Evolutionary conservation across 1,140 invertebrate genomes (phyloP).

Genomic region (Euglossa dilemma): DNA sequence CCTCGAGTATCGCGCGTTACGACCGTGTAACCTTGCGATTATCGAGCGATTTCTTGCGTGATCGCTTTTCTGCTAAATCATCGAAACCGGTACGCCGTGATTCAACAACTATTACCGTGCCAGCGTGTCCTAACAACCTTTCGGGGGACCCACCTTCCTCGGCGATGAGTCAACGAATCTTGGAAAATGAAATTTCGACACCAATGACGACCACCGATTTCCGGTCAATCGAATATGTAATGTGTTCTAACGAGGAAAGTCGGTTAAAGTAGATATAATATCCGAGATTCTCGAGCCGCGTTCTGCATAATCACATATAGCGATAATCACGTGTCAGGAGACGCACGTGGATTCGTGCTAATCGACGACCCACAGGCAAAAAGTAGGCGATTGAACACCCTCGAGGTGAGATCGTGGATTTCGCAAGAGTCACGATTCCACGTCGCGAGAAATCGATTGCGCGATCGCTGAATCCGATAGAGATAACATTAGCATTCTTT

Average conservation of each 20-base stretch:
- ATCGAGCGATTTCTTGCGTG: constrained; percentile 39
- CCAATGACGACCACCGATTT: not conserved
- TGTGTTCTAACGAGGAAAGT: too few species aligned
- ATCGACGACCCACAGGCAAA: constrained; percentile 46
- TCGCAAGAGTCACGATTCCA: constrained; percentile 40
- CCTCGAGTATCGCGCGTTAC: not conserved
- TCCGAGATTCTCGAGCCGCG: not conserved
- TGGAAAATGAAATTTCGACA: not conserved
- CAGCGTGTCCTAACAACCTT: not conserved
- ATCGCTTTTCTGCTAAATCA: constrained; percentile 20
- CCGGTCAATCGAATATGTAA: not conserved
- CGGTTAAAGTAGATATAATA: too few species aligned
- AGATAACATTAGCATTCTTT: not conserved
- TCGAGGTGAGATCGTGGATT: constrained; percentile 29
- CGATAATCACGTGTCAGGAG: not conserved
- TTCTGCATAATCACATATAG: not conserved
- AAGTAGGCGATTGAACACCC: constrained; percentile 39
- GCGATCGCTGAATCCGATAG: not conserved
- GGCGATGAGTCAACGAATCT: not conserved
- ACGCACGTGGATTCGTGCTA: constrained; percentile 20
- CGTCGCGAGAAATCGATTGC: constrained; percentile 38
- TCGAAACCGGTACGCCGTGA: not conserved
- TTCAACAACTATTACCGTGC: not conserved
- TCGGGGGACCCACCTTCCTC: not conserved
- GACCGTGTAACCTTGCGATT: constrained; percentile 14